Conservation (phyloP, 2,797 vertebrate genomes). For the Catharus ustulatus region DNA sequence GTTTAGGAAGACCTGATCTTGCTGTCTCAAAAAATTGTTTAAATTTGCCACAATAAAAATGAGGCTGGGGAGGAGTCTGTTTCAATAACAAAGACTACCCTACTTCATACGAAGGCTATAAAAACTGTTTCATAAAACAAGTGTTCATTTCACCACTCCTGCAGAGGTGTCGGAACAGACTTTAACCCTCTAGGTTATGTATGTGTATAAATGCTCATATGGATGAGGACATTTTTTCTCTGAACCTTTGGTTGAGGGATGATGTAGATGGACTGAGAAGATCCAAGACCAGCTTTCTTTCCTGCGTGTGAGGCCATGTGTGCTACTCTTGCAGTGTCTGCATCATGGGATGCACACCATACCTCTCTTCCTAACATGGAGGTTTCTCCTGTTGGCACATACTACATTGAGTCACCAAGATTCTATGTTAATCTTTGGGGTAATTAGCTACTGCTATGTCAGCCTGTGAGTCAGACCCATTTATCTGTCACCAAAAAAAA, state of each 20-base stretch:
- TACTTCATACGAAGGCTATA: background rate
- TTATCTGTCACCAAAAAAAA: background rate
- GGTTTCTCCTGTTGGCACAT: background rate
- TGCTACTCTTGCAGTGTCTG: rapidly evolving
- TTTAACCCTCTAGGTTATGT: background rate
- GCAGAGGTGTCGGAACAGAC: background rate
- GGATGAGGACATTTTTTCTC: background rate
- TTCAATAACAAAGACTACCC: background rate
- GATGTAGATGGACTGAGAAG: too few relatives aligned
- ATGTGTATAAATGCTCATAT: background rate
- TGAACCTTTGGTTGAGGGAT: background rate
- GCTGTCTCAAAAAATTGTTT: background rate
- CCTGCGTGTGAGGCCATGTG: background rate
- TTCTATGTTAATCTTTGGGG: background rate
- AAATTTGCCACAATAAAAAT: background rate
- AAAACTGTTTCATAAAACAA: background rate
- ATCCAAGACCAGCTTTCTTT: background rate
- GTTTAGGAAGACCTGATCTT: background rate
- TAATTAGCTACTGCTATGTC: background rate
- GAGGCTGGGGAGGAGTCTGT: rapidly evolving
- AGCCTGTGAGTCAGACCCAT: background rate
- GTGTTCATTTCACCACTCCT: background rate
- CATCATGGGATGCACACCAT: too few relatives aligned
- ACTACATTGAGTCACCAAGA: background rate
- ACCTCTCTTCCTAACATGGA: rapidly evolving